Evolutionary conservation across 2,113 vertebrate species (phyloP), one percentile per base, ranked within the genome.

Genomic region (Epinephelus fuscoguttatus): DNA sequence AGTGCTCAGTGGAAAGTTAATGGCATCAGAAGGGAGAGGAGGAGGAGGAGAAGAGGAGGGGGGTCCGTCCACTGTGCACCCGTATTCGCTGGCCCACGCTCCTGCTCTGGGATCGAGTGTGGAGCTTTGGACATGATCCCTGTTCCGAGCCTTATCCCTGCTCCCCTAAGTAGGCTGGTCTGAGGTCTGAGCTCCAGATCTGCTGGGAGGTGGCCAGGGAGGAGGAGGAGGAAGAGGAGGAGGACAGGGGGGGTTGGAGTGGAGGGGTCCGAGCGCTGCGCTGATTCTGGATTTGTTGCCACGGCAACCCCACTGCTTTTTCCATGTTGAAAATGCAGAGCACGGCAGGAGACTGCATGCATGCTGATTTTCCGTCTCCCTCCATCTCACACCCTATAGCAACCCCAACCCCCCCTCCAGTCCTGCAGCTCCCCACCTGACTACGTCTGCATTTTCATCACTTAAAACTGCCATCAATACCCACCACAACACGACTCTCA

Each of bases 231-330:
- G 70, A 6, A 49, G 47, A 17, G 1, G 40, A n/a, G 7, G 56
- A 42, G 57, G 13, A 13, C 4, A 21, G 6, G 25, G 33, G 49
- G 33, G 25, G 19, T 5, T 52, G n/a, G 42, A 78, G 70, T 12
- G 37, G 71, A 78, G 53, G 80, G 87, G 80, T 86, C 66, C 60
- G 19, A 75, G 52, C 0, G 3, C 68, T 15, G 42, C 1, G 12
- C 72, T 47, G 87, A 90, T 88, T 93, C n/a, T 2, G 71, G 88
- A 91, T 91, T 88, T 89, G 91, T 93, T 88, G 17, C 85, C 89
- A 88, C 2, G 66, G 90, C 76, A 89, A 93, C 91, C 84, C 62
- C 0, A 12, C 68, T 81, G 78, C 78, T 87, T 89, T 87, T 88
- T 88, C 83, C 88, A 81, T 85, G 82, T 62, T 74, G 66, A 73